Evolutionary conservation across 2,113 vertebrate species (phyloP), one percentile per base, ranked within the genome.

Genomic region (Gambusia holbrooki): DNA sequence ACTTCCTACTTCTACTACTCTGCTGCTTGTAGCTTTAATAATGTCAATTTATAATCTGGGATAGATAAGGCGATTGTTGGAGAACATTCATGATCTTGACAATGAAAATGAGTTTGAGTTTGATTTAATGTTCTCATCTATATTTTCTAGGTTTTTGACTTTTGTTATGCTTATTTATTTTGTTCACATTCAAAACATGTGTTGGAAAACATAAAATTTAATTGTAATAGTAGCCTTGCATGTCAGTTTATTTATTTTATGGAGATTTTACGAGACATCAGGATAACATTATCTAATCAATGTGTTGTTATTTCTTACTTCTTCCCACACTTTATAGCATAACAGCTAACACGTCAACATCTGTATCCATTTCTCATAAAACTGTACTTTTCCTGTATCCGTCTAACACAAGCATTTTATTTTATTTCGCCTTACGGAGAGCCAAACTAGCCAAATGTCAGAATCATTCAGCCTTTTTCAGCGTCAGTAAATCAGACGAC

Each of bases 401-500:
- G 1, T 25, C 51, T 58, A 58, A 58, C 51, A 58, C 22, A 58
- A 58, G 51, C 45, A 48, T 48, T 3, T 58, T 58, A 25, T 66
- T 15, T 73, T 29, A 70, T 68, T 37, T 19, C 25, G 13, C 9
- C 30, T 74, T 82, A 81, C 17, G 40, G 19, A 68, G 67, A 62
- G 68, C 62, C 51, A 78, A 84, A 79, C 67, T 60, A 63, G 58
- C 58, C 71, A 77, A 75, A 45, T 7, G 60, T 79, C 63, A 61
- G 42, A 45, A 48, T 58, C 28, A 27, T 40, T 78, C 48, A 62
- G 62, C 42, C 28, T 62, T 42, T 62, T 30, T 81, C 17, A 64
- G 30, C 25, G 17, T 37, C 25, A 27, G 37, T 74, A 84, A 76
- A 68, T 79, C 82, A 83, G 71, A 58, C 67, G 65, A 66, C 51